phyloP scores from a whole-genome alignment of 2,888 invertebrate genomes.

The Mylabris sibirica region DNA sequence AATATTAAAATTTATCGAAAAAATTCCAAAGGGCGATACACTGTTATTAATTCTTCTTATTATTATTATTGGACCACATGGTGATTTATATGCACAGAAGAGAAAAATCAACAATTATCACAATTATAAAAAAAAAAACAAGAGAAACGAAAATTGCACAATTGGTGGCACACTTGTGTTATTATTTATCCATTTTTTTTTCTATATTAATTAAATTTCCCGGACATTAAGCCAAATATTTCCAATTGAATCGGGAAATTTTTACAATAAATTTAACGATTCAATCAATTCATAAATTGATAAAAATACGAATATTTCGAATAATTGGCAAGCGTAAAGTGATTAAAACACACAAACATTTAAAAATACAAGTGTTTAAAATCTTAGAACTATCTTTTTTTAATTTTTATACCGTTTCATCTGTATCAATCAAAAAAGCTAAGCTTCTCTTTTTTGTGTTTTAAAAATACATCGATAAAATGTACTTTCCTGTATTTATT shows the following conservation, averaged over 20 bases:
- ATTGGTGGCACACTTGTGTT: slow-evolving; percentile 57
- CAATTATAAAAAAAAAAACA: slow-evolving; percentile 45
- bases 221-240: slow-evolving; percentile 38
- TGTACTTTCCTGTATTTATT: not conserved
- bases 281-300: not conserved
- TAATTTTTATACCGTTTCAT: not conserved
- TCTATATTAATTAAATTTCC: not conserved
- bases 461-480: slow-evolving; percentile 9
- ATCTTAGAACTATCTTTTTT: slow-evolving; percentile 51
- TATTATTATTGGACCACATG: slow-evolving; percentile 54
- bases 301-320: slow-evolving; percentile 7
- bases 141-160: slow-evolving; percentile 57
- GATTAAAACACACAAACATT: slow-evolving; percentile 61
- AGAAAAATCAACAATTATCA: slow-evolving; percentile 49
- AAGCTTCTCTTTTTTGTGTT: slow-evolving; percentile 41
- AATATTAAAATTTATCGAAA: slow-evolving; percentile 33
- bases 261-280: not conserved
- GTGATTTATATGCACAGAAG: slow-evolving; percentile 30
- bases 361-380: slow-evolving; percentile 61
- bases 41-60: slow-evolving; percentile 35
- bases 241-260: not conserved
- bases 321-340: slow-evolving; percentile 57
- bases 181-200: slow-evolving; percentile 22
- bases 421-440: slow-evolving; percentile 38
- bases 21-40: slow-evolving; percentile 37